Evolutionary conservation across 2,113 vertebrate species (phyloP).

Genomic region (Xerus inauris): DNA sequence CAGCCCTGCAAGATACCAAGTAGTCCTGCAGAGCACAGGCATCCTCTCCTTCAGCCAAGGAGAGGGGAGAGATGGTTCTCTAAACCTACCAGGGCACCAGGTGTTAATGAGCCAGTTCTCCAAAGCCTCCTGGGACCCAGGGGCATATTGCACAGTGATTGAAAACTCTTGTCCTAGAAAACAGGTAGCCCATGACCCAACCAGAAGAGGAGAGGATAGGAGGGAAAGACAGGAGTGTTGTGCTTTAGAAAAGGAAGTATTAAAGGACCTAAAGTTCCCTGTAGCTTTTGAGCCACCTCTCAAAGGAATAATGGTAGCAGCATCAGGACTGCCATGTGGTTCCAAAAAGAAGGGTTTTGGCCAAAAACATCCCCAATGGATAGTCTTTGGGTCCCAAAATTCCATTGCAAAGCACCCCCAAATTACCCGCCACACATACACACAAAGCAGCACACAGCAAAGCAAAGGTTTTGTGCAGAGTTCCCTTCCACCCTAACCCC

Average conservation of each 20-base stretch:
- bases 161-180: slow-evolving; percentile 82
- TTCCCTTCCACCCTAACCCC: not conserved
- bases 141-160: slow-evolving; percentile 87
- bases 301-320: slow-evolving; percentile 59
- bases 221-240: not conserved
- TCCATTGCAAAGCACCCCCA: slow-evolving; percentile 70
- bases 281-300: slow-evolving; percentile 56
- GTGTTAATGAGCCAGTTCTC: slow-evolving; percentile 51
- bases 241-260: slow-evolving; percentile 64
- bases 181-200: not conserved
- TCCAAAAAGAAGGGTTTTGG: slow-evolving; percentile 58
- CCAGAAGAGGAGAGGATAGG: not conserved
- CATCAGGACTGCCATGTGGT: slow-evolving; percentile 57
- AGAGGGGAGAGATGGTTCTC: not conserved
- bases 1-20: slow-evolving; percentile 39
- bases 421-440: not conserved
- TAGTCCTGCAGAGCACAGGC: slow-evolving; percentile 2
- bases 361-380: slow-evolving; percentile 57
- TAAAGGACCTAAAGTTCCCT: slow-evolving; percentile 33
- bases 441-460: slow-evolving; percentile 61
- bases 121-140: slow-evolving; percentile 55
- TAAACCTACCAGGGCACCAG: not conserved
- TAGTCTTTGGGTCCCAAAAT: slow-evolving; percentile 63
- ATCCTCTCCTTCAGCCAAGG: not conserved
- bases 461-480: slow-evolving; percentile 43